Percentiles rank a stretch among this genome's conserved stretches.
Evolutionary conservation across 2,113 vertebrate species (phyloP).

Genomic region (Lophura nycthemera): DNA sequence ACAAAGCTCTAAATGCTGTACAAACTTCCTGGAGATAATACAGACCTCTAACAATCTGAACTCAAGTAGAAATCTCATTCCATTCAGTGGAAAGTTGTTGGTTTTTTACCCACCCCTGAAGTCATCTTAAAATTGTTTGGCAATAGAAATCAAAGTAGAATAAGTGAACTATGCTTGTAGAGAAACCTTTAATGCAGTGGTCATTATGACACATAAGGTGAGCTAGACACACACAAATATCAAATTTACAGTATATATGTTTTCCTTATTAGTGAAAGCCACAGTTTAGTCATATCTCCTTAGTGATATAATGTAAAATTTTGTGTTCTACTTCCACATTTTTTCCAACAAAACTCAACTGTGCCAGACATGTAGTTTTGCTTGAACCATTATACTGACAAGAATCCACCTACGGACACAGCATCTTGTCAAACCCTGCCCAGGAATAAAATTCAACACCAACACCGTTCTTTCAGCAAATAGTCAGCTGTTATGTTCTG

Average conservation of each 20-base stretch:
- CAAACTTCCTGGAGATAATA: neutral
- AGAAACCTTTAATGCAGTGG: neutral
- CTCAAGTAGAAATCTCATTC: neutral
- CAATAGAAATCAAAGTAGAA: neutral
- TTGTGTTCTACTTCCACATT: neutral
- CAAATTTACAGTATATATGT: neutral
- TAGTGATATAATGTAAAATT: neutral
- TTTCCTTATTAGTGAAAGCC: neutral
- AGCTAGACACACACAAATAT: neutral
- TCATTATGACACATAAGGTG: neutral
- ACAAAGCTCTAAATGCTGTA: neutral
- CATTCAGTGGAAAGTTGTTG: neutral
- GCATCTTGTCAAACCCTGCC: neutral
- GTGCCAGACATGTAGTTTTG: neutral
- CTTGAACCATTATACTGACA: neutral
- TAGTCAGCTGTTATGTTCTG: neutral
- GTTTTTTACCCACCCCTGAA: neutral
- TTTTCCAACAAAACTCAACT: neutral
- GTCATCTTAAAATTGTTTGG: neutral
- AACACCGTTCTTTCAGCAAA: neutral
- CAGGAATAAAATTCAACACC: neutral
- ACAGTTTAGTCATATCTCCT: neutral
- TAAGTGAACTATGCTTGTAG: fast-evolving
- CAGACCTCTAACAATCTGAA: neutral
- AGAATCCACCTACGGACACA: neutral